Conservation (phyloP, 2,888 invertebrate genomes). For the Amphipyra tragopoginis region DNA sequence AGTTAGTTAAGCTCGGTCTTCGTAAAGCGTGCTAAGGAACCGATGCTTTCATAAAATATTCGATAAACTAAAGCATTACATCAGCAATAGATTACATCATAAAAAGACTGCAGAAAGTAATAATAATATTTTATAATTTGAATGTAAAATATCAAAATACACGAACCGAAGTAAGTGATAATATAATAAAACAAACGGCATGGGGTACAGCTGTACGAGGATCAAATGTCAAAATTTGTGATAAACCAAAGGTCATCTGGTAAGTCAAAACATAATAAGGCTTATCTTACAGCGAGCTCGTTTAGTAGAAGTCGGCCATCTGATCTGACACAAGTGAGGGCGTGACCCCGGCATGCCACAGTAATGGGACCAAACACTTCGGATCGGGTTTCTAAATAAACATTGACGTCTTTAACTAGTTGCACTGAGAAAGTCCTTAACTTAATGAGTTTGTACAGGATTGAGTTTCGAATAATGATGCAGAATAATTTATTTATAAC, state of each 20-base stretch:
- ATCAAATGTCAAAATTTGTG: constrained; percentile 74
- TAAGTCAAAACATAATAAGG: constrained; percentile 74
- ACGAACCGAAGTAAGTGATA: constrained; percentile 14
- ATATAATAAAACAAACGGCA: constrained; percentile 42
- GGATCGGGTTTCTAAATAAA: constrained; percentile 64
- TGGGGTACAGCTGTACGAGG: constrained; percentile 65
- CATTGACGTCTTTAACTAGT: constrained; percentile 50
- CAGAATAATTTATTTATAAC: constrained; percentile 31
- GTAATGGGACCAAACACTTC: constrained; percentile 61
- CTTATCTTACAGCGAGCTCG: constrained; percentile 72
- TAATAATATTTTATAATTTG: constrained; percentile 7
- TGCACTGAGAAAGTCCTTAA: constrained; percentile 34
- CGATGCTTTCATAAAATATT: constrained; percentile 1
- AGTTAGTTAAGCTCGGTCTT: too few relatives aligned
- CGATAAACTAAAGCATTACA: constrained; percentile 12
- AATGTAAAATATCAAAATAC: constrained; percentile 26
- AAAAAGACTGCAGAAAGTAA: too few relatives aligned
- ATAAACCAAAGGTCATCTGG: constrained; percentile 73
- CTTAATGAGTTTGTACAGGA: constrained; percentile 32
- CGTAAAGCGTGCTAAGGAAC: too few relatives aligned
- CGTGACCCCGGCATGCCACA: constrained; percentile 58
- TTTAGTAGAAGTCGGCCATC: constrained; percentile 78
- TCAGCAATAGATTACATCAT: too few relatives aligned
- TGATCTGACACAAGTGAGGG: constrained; percentile 68
- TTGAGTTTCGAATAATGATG: constrained; percentile 30